Evolutionary conservation across 1,140 invertebrate genomes (phyloP).

Genomic region (Apolygus lucorum): DNA sequence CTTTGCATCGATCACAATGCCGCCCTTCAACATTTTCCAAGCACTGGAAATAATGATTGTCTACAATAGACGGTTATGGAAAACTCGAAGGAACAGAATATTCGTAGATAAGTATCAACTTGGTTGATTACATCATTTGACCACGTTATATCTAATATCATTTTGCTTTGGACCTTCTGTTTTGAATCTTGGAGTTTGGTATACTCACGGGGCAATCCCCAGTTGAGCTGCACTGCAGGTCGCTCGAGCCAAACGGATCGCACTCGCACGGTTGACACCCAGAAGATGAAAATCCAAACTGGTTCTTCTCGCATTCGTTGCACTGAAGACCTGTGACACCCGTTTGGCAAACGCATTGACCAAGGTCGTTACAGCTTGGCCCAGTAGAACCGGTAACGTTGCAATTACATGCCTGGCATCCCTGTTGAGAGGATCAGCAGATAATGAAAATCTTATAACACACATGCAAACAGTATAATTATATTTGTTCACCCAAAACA

Average conservation of each 20-base stretch:
- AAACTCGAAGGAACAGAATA: no score
- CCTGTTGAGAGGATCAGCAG: no score
- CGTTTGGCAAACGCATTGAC: slow-evolving; percentile 76
- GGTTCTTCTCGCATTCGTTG: slow-evolving; percentile 71
- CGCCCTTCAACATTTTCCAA: slow-evolving; percentile 83
- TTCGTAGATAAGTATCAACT: no score
- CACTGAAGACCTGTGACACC: slow-evolving; percentile 77
- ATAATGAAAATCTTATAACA: no score
- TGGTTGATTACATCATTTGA: no score
- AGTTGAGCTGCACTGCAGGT: slow-evolving; percentile 67
- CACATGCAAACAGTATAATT: no score
- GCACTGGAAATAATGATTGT: slow-evolving; percentile 50
- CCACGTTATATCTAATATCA: no score
- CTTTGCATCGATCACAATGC: slow-evolving; percentile 85
- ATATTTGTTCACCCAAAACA: no score
- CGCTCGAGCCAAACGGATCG: slow-evolving; percentile 75
- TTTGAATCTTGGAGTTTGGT: neutral
- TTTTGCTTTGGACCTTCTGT: slow-evolving; percentile 12
- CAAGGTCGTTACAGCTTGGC: slow-evolving; percentile 69
- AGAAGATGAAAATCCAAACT: slow-evolving; percentile 80
- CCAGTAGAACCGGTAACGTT: slow-evolving; percentile 77
- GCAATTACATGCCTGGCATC: slow-evolving; percentile 78
- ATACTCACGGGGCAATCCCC: slow-evolving; percentile 76
- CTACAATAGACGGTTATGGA: neutral
- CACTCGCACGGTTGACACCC: slow-evolving; percentile 82